A percentile compares a stretch with the other conserved stretches of the same genome.
Evolutionary conservation across 2,888 invertebrate species (phyloP).

Genomic region (Drosophila sordidula): DNA sequence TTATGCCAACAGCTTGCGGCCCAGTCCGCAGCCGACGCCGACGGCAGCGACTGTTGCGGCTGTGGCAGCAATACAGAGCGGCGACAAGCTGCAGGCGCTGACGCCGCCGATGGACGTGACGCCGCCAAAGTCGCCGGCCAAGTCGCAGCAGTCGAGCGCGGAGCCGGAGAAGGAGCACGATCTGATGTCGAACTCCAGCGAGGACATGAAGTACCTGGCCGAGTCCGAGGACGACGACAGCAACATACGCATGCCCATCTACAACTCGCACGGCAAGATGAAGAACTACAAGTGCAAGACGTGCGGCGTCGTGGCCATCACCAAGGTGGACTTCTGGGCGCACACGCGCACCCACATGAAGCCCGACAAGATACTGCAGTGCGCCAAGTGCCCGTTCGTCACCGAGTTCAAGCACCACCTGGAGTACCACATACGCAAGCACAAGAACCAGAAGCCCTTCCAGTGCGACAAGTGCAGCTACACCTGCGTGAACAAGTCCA

Average conservation of each 20-base stretch:
- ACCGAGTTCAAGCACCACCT: slow-evolving; percentile 99
- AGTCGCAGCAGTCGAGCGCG: slow-evolving; percentile 58
- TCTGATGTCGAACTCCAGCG: slow-evolving; percentile 83
- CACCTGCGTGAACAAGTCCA: slow-evolving; percentile 98
- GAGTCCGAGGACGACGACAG: slow-evolving; percentile 84
- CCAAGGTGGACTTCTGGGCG: slow-evolving; percentile 97
- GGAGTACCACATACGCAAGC: slow-evolving; percentile 98
- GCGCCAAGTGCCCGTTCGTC: slow-evolving; percentile 97
- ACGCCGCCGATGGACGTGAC: slow-evolving; percentile 85
- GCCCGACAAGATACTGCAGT: slow-evolving; percentile 95
- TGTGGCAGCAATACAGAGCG: slow-evolving; percentile 28
- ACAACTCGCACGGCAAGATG: slow-evolving; percentile 89
- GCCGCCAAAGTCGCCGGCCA: slow-evolving; percentile 84
- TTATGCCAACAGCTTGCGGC: slow-evolving; percentile 66
- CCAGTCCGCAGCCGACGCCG: slow-evolving; percentile 73
- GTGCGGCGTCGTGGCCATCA: slow-evolving; percentile 93
- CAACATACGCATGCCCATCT: slow-evolving; percentile 86
- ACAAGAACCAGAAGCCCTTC: slow-evolving; percentile 97
- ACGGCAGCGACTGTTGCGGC: slow-evolving; percentile 26
- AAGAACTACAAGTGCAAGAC: slow-evolving; percentile 97
- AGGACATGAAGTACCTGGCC: slow-evolving; percentile 80
- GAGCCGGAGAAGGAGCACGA: slow-evolving; percentile 82
- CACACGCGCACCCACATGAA: slow-evolving; percentile 97
- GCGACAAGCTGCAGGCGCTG: slow-evolving; percentile 76
- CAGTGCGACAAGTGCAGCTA: slow-evolving; percentile 95